phyloP scores from a whole-genome alignment of 2,113 vertebrate species.

The Microcebus lehilahytsara region DNA sequence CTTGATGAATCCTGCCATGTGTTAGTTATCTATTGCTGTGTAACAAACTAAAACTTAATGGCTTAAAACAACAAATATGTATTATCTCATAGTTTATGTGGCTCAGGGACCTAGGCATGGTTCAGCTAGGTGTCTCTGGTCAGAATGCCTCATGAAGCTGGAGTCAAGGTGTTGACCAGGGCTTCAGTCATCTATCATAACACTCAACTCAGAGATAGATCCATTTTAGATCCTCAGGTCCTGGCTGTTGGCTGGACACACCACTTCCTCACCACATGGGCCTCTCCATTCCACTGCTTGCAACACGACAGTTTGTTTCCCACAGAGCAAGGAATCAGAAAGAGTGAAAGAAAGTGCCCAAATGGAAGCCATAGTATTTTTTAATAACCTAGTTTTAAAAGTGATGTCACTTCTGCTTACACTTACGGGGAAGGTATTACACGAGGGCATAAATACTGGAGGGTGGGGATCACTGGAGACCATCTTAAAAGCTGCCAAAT shows the following conservation, averaged over 20 bases:
- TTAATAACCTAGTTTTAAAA: neutral
- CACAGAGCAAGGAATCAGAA: neutral
- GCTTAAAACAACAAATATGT: neutral
- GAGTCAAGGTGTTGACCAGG: neutral
- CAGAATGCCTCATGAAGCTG: neutral
- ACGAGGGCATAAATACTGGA: neutral
- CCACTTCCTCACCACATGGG: neutral
- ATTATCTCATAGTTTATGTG: neutral
- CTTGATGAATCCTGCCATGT: neutral
- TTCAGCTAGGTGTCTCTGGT: neutral
- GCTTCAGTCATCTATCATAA: neutral
- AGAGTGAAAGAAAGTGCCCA: neutral
- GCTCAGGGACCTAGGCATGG: neutral
- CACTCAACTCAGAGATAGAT: neutral
- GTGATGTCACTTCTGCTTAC: neutral
- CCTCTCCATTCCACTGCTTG: neutral
- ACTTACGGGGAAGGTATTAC: neutral
- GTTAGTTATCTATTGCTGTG: neutral
- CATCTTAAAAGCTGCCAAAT: neutral
- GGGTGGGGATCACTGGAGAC: neutral
- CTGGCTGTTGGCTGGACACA: neutral
- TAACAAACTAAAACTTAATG: neutral
- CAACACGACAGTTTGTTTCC: neutral
- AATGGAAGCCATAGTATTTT: conserved; percentile 8
- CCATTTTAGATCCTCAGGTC: neutral